phyloP scores from a whole-genome alignment of 2,797 vertebrate species.

The Coluber constrictor region DNA sequence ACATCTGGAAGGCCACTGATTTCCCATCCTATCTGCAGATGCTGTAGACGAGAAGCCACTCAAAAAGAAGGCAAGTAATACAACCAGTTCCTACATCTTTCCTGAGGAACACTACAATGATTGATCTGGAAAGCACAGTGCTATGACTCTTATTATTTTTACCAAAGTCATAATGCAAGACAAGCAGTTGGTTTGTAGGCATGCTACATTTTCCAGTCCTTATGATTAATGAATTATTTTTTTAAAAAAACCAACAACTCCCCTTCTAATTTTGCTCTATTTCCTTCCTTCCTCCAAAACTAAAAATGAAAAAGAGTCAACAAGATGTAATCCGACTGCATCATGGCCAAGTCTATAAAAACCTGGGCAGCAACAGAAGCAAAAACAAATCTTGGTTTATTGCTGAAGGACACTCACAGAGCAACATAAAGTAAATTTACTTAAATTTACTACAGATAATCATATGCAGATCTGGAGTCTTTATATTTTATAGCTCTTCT shows the following conservation, averaged over 20 bases:
- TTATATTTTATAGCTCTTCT: constrained; percentile 60
- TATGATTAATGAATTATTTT: background rate
- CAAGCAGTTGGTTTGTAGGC: background rate
- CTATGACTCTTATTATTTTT: background rate
- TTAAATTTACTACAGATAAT: constrained; percentile 60
- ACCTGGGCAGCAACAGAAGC: constrained; percentile 11
- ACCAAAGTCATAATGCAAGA: background rate
- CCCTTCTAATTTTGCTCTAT: background rate
- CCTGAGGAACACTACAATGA: background rate
- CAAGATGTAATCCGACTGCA: background rate
- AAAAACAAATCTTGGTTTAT: constrained; percentile 43
- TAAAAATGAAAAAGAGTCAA: constrained; percentile 29
- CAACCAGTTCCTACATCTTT: background rate
- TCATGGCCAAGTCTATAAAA: constrained; percentile 32
- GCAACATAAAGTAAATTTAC: constrained; percentile 56
- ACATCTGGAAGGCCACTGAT: background rate
- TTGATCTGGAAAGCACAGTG: background rate
- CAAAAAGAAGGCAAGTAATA: background rate
- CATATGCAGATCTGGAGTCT: constrained; percentile 52
- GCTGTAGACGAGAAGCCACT: background rate
- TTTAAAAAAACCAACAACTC: too few species aligned
- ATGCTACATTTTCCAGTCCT: background rate
- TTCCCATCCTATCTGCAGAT: background rate
- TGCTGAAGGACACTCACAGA: constrained; percentile 46
- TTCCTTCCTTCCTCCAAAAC: constrained; percentile 10